Conservation (phyloP, 2,888 invertebrate genomes). For the Argyresthia albistria region DNA sequence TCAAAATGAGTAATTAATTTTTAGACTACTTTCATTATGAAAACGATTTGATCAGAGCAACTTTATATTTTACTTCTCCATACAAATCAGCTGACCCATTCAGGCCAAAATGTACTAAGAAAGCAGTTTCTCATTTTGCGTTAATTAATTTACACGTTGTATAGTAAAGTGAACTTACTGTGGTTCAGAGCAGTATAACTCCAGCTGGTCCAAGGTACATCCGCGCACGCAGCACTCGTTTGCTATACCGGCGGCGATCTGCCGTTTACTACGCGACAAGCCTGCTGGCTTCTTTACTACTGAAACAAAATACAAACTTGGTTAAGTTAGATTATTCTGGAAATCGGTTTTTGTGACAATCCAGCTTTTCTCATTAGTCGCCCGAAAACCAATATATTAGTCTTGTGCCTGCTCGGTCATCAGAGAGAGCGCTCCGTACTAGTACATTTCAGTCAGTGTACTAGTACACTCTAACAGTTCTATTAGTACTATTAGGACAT, state of each 20-base stretch:
- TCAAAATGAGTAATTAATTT: no score
- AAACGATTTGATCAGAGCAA: no score
- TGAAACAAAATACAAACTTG: conserved; percentile 18
- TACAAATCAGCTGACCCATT: no score
- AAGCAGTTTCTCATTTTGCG: no score
- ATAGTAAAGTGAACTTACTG: neutral
- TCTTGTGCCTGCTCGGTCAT: no score
- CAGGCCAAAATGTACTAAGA: no score
- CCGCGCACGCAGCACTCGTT: conserved; percentile 58
- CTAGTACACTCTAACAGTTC: no score
- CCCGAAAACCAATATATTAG: neutral
- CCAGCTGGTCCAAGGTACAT: conserved; percentile 52
- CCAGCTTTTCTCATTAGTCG: neutral
- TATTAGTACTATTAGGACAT: no score
- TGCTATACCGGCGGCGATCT: conserved; percentile 39
- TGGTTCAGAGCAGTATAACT: conserved; percentile 46
- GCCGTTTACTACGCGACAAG: conserved; percentile 39
- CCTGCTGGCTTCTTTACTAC: conserved; percentile 53
- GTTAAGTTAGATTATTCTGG: neutral
- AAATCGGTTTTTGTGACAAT: conserved; percentile 1
- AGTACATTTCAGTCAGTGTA: no score
- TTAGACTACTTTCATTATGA: no score
- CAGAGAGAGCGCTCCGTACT: no score
- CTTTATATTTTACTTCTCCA: no score
- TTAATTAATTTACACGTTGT: neutral